Percentiles rank a stretch among this genome's conserved stretches.
Conservation (phyloP, 2,797 vertebrate genomes). For the Menidia menidia region DNA sequence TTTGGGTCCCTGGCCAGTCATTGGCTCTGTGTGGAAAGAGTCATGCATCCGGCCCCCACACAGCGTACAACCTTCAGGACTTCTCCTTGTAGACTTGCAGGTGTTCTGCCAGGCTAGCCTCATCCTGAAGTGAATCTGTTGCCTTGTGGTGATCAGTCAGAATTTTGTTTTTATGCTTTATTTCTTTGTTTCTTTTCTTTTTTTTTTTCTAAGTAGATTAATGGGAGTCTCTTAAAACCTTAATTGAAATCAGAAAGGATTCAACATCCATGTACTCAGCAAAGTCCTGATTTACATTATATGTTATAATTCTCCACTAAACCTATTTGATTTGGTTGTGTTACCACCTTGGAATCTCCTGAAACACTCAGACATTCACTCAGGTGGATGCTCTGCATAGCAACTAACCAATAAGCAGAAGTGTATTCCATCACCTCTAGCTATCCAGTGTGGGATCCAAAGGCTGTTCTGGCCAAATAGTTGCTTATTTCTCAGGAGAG, state of each 20-base stretch:
- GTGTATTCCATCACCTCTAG: slow-evolving; percentile 57
- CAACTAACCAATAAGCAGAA: slow-evolving; percentile 62
- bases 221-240: slow-evolving; percentile 15
- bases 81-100: slow-evolving; percentile 61
- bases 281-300: slow-evolving; percentile 62
- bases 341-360: slow-evolving; percentile 62
- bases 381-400: slow-evolving; percentile 61
- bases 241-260: slow-evolving; percentile 22
- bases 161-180: no score
- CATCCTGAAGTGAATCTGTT: slow-evolving; percentile 37
- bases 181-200: no score
- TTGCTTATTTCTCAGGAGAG: slow-evolving; percentile 76
- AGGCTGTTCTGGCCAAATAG: slow-evolving; percentile 79
- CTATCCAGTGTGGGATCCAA: slow-evolving; percentile 73
- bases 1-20: slow-evolving; percentile 63
- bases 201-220: background rate
- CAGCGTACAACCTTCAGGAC: slow-evolving; percentile 55
- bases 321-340: slow-evolving; percentile 73
- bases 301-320: slow-evolving; percentile 54
- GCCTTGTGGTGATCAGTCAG: slow-evolving; percentile 1
- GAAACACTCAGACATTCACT: slow-evolving; percentile 77
- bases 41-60: slow-evolving; percentile 66
- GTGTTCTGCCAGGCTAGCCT: slow-evolving; percentile 63
- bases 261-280: slow-evolving; percentile 39
- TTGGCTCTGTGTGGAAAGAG: slow-evolving; percentile 59